A percentile compares a stretch with the other conserved stretches of the same genome.
Conservation (phyloP, 2,797 vertebrate species). For the Benthosema pterotum region DNA sequence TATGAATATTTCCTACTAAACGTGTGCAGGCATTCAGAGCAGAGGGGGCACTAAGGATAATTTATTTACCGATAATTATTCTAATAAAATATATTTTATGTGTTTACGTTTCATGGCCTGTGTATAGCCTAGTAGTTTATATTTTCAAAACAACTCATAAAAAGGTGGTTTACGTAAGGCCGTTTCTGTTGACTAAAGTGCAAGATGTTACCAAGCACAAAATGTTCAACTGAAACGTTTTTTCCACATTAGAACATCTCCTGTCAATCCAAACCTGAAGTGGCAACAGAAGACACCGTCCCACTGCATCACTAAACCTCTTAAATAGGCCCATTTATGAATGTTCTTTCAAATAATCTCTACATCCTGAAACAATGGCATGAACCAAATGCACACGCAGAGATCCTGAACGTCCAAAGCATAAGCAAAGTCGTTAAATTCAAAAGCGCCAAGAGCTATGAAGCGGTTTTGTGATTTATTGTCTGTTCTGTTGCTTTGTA, state of each 20-base stretch:
- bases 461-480: constrained; percentile 12
- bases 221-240: constrained; percentile 20
- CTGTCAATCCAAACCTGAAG: background rate
- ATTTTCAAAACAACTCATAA: constrained; percentile 29
- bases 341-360: no score
- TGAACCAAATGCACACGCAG: background rate
- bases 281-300: no score
- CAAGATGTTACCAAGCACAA: constrained; percentile 6
- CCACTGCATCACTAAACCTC: no score
- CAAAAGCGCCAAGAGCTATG: background rate
- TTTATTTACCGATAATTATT: constrained; percentile 17
- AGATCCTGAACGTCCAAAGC: background rate
- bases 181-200: constrained; percentile 30
- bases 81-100: constrained; percentile 22
- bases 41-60: constrained; percentile 11
- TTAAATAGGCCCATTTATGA: no score
- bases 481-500: constrained; percentile 6
- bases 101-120: constrained; percentile 25
- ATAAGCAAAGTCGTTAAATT: background rate
- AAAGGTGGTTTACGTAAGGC: constrained; percentile 21
- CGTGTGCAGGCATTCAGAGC: background rate
- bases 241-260: constrained; percentile 6
- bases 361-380: background rate
- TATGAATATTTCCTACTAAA: no score
- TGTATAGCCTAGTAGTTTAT: constrained; percentile 30